Evolutionary conservation across 2,888 invertebrate genomes (phyloP), one percentile per base, ranked within the genome.

Genomic region (Eurois occulta): DNA sequence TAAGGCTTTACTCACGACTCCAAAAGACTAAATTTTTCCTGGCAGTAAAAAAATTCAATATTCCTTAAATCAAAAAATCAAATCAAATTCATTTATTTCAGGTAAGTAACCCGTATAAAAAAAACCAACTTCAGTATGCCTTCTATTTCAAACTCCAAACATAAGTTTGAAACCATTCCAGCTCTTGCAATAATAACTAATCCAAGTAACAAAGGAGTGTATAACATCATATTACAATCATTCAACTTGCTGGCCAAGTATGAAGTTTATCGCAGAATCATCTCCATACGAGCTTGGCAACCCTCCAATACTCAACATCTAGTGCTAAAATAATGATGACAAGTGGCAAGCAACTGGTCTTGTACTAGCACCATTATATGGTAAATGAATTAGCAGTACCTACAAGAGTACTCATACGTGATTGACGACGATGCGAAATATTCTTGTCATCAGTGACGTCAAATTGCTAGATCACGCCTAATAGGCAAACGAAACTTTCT

Each of bases 241-340:
- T 48, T 83, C 62, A 73, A 68, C 21, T 13, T 28, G 72, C 48
- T 18, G 18, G 46, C 46, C 70, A n/a, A 65, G 62, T 71, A 62
- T 72, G 55, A 73, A 70, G 81, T 77, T 76, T 75, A 77, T 69
- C 69, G 52, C 68, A 71, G 55, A 79, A 77, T 86, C 55, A 72
- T 78, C 75, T 80, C 66, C 60, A 76, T 68, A 85, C 55, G 62
- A 55, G 43, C 52, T 79, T 75, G 86, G 74, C 84, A 38, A 62
- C 5, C 58, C 11, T 58, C 78, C 83, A 83, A 68, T 46, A 71
- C 43, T 48, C 52, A 21, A 80, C 58, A 58, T 67, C 69, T 73
- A 62, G 55, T 32, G 38, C 48, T 72, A 62, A 75, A 83, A 72
- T 84, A 80, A 80, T 75, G 66, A 76, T 75, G 71, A 84, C 60